A percentile compares a stretch with the other conserved stretches of the same genome.
Conservation (phyloP, 2,113 vertebrate species). For the Bambusicola thoracicus region DNA sequence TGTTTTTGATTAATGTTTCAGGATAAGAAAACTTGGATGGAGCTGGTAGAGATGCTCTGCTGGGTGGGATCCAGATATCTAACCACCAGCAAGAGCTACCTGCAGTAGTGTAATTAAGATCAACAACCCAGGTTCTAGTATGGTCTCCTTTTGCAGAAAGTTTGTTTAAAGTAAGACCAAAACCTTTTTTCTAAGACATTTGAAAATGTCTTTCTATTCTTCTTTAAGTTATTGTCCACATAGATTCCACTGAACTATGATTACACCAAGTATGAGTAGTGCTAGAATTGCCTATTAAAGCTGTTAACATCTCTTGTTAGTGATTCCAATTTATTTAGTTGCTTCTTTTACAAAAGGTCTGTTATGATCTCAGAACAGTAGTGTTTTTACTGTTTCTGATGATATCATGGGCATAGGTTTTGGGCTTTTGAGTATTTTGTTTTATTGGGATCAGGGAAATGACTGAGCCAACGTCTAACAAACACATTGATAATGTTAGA, state of each 20-base stretch:
- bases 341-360: not conserved
- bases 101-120: conserved; percentile 39
- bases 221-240: not conserved
- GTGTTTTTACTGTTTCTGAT: not conserved
- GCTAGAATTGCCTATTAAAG: not conserved
- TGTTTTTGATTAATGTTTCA: conserved; percentile 55
- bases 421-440: not conserved
- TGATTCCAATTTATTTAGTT: not conserved
- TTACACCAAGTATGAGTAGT: not conserved
- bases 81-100: conserved; percentile 36
- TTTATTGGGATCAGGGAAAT: not conserved
- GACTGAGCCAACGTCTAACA: not conserved
- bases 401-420: not conserved
- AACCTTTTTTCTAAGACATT: not conserved
- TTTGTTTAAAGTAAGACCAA: conserved; percentile 47
- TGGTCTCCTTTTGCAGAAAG: conserved; percentile 57
- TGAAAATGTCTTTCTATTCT: not conserved
- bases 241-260: not conserved
- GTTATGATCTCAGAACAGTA: not conserved
- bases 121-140: conserved; percentile 31
- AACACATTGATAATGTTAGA: not conserved
- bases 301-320: not conserved
- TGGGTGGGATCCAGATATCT: conserved; percentile 44
- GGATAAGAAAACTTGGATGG: conserved; percentile 49
- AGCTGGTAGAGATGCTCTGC: conserved; percentile 39